Percentiles rank a stretch among this genome's conserved stretches.
These are phyloP conservation scores for Byasa hedistus DNA, from an alignment of 2,888 invertebrate genomes.

Conservation along the genomic window DNA sequence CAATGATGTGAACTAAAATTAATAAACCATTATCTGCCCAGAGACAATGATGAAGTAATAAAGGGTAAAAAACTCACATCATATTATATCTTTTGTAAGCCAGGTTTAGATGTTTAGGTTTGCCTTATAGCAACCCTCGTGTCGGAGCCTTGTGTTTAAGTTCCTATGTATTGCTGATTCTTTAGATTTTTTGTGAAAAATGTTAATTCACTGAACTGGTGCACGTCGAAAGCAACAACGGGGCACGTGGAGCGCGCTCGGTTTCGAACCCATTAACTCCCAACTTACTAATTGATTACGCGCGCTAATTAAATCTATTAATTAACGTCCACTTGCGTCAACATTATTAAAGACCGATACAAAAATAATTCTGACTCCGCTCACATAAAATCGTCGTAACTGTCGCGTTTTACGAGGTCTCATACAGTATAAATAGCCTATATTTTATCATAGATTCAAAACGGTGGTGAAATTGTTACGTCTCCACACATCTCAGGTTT, in stretches of 20 bases:
- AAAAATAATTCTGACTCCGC: constrained; percentile 26
- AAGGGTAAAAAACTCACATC: too few relatives aligned
- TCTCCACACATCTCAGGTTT: constrained; percentile 54
- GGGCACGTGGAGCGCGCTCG: background rate
- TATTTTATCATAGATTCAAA: constrained; percentile 34
- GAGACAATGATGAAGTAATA: too few relatives aligned
- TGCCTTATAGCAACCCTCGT: too few relatives aligned
- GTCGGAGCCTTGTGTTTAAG: too few relatives aligned
- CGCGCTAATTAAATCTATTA: constrained; percentile 25
- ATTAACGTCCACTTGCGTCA: constrained; percentile 25
- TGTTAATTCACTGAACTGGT: background rate
- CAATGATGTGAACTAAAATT: too few relatives aligned
- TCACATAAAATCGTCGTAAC: constrained; percentile 30
- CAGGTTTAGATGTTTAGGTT: too few relatives aligned
- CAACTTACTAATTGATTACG: constrained; percentile 25
- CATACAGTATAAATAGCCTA: constrained; percentile 32
- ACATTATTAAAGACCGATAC: constrained; percentile 26
- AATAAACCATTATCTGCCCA: too few relatives aligned
- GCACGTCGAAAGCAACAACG: constrained; percentile 9
- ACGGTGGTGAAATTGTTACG: constrained; percentile 46
- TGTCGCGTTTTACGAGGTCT: constrained; percentile 27
- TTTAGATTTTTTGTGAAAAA: background rate
- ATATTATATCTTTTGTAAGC: too few relatives aligned
- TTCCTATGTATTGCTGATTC: background rate
- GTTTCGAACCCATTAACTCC: constrained; percentile 17